phyloP scores from a whole-genome alignment of 2,797 vertebrate species.

The Rhinella marina region DNA sequence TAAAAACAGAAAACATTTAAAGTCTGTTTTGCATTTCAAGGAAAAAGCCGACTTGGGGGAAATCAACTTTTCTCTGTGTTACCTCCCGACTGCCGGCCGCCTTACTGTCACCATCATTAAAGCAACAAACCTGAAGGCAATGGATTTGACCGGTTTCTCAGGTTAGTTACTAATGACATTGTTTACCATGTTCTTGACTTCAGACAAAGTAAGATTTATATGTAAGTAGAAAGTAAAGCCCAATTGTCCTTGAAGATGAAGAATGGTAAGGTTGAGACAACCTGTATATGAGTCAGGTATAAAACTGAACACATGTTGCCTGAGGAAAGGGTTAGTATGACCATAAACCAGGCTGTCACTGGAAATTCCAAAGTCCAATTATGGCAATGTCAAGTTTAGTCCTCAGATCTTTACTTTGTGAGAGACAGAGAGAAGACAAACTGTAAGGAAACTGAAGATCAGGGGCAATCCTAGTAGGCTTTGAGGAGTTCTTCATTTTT shows the following conservation, averaged over 20 bases:
- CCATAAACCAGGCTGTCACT: too few species aligned
- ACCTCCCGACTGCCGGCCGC: conserved; percentile 90
- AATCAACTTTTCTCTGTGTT: conserved; percentile 94
- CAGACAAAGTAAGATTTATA: not conserved
- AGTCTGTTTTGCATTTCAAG: conserved; percentile 69
- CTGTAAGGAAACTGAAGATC: not conserved
- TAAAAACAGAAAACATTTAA: conserved; percentile 32
- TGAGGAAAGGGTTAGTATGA: too few species aligned
- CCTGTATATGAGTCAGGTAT: too few species aligned
- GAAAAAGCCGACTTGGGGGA: conserved; percentile 95
- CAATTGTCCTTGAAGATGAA: too few species aligned
- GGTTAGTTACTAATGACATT: conserved; percentile 70
- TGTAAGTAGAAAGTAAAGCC: not conserved
- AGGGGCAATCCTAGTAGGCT: not conserved
- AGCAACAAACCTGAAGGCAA: conserved; percentile 93
- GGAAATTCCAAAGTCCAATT: too few species aligned
- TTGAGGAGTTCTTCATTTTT: not conserved
- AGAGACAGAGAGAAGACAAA: not conserved
- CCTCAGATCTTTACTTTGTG: too few species aligned
- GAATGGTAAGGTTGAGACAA: too few species aligned
- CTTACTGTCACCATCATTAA: conserved; percentile 91
- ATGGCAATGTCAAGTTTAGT: too few species aligned
- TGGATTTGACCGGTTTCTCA: conserved; percentile 94
- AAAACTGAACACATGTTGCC: too few species aligned
- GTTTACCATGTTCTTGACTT: not conserved